Conservation (phyloP, 2,113 vertebrate genomes). For the Sardina pilchardus region DNA sequence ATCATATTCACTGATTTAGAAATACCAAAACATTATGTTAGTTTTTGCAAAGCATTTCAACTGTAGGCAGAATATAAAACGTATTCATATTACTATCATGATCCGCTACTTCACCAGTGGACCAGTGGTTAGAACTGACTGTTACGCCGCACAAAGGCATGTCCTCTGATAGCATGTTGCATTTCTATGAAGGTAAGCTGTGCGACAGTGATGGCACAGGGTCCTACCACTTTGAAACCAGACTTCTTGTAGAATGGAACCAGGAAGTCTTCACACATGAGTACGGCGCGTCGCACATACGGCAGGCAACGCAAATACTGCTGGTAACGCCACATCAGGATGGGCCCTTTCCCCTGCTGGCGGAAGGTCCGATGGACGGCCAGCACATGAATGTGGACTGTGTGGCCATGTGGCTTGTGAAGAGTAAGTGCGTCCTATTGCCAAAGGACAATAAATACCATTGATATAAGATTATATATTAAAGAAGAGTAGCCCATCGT, state of each 20-base stretch:
- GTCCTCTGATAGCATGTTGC: conserved; percentile 72
- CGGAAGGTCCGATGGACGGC: conserved; percentile 81
- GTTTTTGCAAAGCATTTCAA: neutral
- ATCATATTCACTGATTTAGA: neutral
- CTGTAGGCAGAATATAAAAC: neutral
- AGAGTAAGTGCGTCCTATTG: conserved; percentile 79
- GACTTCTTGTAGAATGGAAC: conserved; percentile 86
- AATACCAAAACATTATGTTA: neutral
- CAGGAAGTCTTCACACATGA: conserved; percentile 83
- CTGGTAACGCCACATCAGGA: conserved; percentile 87
- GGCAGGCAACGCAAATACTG: conserved; percentile 79
- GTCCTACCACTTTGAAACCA: conserved; percentile 79
- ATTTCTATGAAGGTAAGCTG: conserved; percentile 82
- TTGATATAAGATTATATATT: too few relatives aligned
- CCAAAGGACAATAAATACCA: neutral
- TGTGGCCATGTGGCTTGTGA: conserved; percentile 77
- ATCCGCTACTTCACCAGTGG: neutral
- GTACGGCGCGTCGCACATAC: conserved; percentile 71
- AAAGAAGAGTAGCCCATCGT: too few relatives aligned
- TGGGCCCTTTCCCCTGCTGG: conserved; percentile 86
- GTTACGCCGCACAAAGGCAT: conserved; percentile 80
- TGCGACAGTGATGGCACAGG: conserved; percentile 75
- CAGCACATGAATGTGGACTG: conserved; percentile 83
- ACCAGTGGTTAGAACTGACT: conserved; percentile 73
- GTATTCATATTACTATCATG: neutral